Evolutionary conservation across 1,140 invertebrate genomes (phyloP), one percentile per base, ranked within the genome.

Genomic region (Megalonaias nervosa): DNA sequence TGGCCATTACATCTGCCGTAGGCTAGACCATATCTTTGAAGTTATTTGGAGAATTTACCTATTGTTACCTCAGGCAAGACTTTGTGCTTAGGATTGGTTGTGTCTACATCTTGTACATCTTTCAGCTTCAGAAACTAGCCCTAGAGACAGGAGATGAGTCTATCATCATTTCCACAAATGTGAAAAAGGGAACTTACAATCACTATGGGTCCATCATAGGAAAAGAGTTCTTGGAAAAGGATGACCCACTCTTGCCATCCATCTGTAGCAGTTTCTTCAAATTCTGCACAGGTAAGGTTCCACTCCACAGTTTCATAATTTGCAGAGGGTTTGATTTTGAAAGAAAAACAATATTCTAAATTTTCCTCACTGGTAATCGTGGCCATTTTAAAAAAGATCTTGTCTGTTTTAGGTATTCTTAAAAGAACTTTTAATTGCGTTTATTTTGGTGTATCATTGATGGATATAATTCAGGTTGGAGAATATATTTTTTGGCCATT

Each of bases 71-170:
- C 56, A 15, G 9, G 16, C 19, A 59, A 62, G 19, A n/a, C 5
- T 16, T 19, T 62, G 13, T 62, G 21, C 9, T n/a, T 12, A 62
- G 6, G 11, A 11, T n/a, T 62, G 11, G 6, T n/a, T 62, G 6
- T 62, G 21, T 62, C 19, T 62, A 62, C 14, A 62, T 38, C 12
- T 72, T 48, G 11, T 48, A 48, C 38, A 16, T 72, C 17, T 67
- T 71, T 23, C 58, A 78, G 76, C 62, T 78, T 26, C 71, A 74
- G 65, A 78, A 78, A 48, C 26, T 78, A 16, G 76, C 76, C 13
- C 0, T 48, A 17, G 76, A 73, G 60, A 73, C 70, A n/a, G 76
- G 76, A 15, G 76, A 78, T 56, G 76, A 78, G 26, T 68, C 76
- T 12, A 73, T 78, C 26, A 66, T 78, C 11, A 73, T 78, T 26